phyloP scores from a whole-genome alignment of 2,797 vertebrate species.

The Botia kubotai region DNA sequence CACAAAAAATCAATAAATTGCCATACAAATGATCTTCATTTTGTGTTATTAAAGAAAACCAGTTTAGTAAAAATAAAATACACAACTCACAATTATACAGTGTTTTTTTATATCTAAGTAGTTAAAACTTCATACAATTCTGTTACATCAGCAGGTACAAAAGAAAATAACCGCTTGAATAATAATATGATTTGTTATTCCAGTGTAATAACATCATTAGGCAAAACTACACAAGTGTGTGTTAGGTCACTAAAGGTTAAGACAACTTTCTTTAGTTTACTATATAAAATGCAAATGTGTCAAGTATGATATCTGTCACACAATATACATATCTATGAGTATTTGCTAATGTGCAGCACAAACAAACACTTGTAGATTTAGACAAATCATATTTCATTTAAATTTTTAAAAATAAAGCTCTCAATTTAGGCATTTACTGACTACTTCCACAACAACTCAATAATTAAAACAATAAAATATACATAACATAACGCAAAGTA shows the following conservation, averaged over 20 bases:
- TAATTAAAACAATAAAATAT: constrained; percentile 1
- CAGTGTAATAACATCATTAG: not conserved
- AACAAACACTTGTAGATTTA: too few species aligned
- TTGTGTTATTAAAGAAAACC: not conserved
- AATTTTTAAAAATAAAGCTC: too few species aligned
- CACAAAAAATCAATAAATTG: not conserved
- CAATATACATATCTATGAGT: too few species aligned
- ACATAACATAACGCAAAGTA: too few species aligned
- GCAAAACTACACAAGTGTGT: not conserved
- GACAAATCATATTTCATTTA: too few species aligned
- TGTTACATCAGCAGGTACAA: not conserved
- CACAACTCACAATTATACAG: not conserved
- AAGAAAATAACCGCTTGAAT: not conserved
- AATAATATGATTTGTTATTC: not conserved
- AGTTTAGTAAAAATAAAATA: constrained; percentile 19
- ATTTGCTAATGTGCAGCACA: too few species aligned
- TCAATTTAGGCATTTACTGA: too few species aligned
- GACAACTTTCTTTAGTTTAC: not conserved
- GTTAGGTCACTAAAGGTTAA: not conserved
- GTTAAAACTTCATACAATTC: not conserved
- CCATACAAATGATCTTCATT: not conserved
- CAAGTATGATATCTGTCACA: not conserved
- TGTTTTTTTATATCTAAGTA: not conserved
- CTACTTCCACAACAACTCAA: constrained; percentile 34
- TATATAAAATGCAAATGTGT: not conserved